Evolutionary conservation across 2,888 invertebrate species (phyloP).

Genomic region (Tetropium fuscum): DNA sequence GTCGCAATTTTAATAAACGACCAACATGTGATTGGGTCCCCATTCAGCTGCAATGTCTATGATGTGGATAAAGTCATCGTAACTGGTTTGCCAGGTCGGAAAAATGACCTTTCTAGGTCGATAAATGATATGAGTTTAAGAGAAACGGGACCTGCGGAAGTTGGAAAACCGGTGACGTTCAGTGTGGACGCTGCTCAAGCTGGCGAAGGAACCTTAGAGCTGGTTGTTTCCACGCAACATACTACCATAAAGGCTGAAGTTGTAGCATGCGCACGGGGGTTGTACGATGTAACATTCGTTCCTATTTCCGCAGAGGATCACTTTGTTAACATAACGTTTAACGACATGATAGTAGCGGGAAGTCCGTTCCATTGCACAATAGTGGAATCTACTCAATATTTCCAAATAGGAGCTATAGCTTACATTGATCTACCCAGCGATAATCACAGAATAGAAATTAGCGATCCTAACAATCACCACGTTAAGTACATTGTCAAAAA

Average conservation of each 20-base stretch:
- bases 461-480: constrained; percentile 73
- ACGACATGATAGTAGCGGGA: constrained; percentile 90
- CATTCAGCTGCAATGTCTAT: constrained; percentile 94
- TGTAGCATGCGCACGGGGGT: constrained; percentile 88
- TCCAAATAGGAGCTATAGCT: constrained; percentile 75
- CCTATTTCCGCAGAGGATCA: constrained; percentile 92
- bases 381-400: constrained; percentile 77
- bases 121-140: constrained; percentile 62
- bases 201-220: constrained; percentile 91
- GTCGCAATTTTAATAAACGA: constrained; percentile 86
- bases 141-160: constrained; percentile 69
- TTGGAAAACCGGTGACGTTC: constrained; percentile 90
- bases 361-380: constrained; percentile 87
- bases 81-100: constrained; percentile 70
- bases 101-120: constrained; percentile 55
- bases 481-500: constrained; percentile 63
- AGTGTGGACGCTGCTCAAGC: constrained; percentile 96
- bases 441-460: constrained; percentile 75
- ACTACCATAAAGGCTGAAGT: constrained; percentile 88
- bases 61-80: constrained; percentile 87
- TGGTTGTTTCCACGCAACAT: constrained; percentile 91
- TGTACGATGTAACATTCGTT: constrained; percentile 93
- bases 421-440: constrained; percentile 71
- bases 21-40: constrained; percentile 89
- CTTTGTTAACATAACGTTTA: constrained; percentile 94